These are phyloP conservation scores for Mus spretus DNA, from an alignment of 2,797 vertebrate genomes.

Conservation along the genomic window DNA sequence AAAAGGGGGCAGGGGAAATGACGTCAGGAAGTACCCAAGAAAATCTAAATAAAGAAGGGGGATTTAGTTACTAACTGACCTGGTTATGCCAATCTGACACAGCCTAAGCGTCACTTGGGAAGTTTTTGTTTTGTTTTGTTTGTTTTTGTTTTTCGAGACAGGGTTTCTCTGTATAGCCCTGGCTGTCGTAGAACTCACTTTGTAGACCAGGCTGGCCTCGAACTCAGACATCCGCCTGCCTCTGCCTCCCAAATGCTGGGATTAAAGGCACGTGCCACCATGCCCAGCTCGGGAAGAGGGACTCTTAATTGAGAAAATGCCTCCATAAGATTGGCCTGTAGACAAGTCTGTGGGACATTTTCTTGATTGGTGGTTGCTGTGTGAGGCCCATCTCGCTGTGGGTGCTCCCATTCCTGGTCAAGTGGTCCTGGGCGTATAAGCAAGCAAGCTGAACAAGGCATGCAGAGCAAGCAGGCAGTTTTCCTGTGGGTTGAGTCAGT, in stretches of 20 bases:
- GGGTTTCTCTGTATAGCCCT: too few relatives aligned
- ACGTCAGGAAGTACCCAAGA: too few relatives aligned
- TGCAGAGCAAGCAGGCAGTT: too few relatives aligned
- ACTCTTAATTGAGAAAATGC: background rate
- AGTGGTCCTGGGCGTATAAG: background rate
- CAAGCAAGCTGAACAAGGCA: background rate
- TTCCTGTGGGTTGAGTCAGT: too few relatives aligned
- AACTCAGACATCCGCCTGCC: too few relatives aligned
- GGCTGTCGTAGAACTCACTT: too few relatives aligned
- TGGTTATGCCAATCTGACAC: background rate
- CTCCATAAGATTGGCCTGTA: background rate
- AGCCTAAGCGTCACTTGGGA: background rate
- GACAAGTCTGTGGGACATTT: background rate
- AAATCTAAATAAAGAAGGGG: background rate
- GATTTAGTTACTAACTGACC: too few relatives aligned
- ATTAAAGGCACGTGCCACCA: too few relatives aligned
- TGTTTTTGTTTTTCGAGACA: too few relatives aligned
- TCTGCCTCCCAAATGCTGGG: too few relatives aligned
- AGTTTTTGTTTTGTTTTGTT: too few relatives aligned
- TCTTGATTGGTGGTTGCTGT: background rate
- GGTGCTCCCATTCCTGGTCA: background rate
- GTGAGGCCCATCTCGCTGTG: background rate
- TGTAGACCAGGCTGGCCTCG: too few relatives aligned
- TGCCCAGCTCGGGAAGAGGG: background rate
- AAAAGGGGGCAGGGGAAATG: background rate